A percentile compares a stretch with the other conserved stretches of the same genome.
Conservation (phyloP, 2,113 vertebrate genomes). For the Pedetes capensis region DNA sequence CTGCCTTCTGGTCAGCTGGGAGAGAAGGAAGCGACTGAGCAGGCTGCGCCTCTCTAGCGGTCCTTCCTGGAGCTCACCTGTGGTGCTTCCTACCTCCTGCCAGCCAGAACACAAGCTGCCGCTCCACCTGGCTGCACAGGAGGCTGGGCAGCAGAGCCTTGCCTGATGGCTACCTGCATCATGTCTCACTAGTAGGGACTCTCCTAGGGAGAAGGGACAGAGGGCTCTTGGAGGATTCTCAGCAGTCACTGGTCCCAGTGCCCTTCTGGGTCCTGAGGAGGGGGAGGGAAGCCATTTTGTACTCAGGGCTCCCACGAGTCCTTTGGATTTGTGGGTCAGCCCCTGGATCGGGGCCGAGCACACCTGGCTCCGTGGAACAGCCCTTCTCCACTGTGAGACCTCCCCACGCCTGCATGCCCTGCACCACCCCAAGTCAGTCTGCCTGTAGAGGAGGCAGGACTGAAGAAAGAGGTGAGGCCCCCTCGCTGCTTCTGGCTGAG, state of each 20-base stretch:
- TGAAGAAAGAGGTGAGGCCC: neutral
- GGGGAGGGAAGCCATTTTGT: neutral
- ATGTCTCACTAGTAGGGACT: neutral
- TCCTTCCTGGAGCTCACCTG: neutral
- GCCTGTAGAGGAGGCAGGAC: neutral
- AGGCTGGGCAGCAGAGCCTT: neutral
- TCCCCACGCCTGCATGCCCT: too few species aligned
- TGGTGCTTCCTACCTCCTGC: neutral
- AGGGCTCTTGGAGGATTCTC: neutral
- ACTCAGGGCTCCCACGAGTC: neutral
- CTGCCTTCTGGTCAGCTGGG: neutral
- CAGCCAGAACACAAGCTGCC: neutral
- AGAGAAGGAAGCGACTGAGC: neutral
- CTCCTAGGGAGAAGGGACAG: neutral
- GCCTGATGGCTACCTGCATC: neutral
- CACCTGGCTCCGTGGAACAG: neutral
- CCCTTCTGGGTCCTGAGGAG: neutral
- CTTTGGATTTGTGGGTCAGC: neutral
- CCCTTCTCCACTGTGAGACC: neutral
- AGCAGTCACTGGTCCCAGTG: neutral
- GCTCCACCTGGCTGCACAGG: neutral
- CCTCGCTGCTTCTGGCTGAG: neutral
- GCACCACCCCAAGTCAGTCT: neutral
- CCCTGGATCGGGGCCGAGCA: too few species aligned
- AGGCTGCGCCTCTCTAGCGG: neutral